Evolutionary conservation across 2,797 vertebrate species (phyloP), one percentile per base, ranked within the genome.

Genomic region (Mycteria americana): DNA sequence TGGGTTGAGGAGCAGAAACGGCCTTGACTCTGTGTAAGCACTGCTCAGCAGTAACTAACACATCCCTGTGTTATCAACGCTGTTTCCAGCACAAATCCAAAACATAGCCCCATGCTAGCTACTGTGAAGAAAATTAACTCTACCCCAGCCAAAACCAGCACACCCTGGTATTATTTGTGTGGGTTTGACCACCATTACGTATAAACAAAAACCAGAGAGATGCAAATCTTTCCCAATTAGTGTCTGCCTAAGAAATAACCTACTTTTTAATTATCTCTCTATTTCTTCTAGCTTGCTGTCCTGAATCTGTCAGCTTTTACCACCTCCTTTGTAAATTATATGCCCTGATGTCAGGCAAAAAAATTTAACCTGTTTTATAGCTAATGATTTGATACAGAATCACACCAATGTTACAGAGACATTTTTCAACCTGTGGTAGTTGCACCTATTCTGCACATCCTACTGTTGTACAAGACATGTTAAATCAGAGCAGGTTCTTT

Each of bases 281-380:
- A 0, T 69, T 89, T 96, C 46, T 85, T 90, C 62, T 50, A 46
- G 18, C 41, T 92, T 88, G n/a, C 41, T 89, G 67, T 73, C 69
- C 73, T 92, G 41, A 81, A 91, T 93, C 78, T 89, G 75, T 63
- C 79, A 85, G 54, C 45, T 88, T 91, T 92, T 92, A 53, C 87
- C 48, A 60, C 70, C 5, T 83, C n/a, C 30, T 92, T 86, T 82
- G 27, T 92, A 63, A 91, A 51, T 74, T 37, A n/a, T 19, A 33
- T 63, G n/a, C 46, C 51, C 62, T 76, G 37, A 69, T 86, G 37
- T 45, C 62, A 88, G 68, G 30, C 53, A 89, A 50, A 91, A 89
- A 53, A 56, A 3, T 13, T 21, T 62, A 76, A 14, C 50, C 31
- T 85, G 31, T 64, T 74, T 68, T 60, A 17, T 80, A 68, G 48